Base-by-base conservation (phyloP, 2,888 invertebrate genomes). In the Cabera pusaria region DNA sequence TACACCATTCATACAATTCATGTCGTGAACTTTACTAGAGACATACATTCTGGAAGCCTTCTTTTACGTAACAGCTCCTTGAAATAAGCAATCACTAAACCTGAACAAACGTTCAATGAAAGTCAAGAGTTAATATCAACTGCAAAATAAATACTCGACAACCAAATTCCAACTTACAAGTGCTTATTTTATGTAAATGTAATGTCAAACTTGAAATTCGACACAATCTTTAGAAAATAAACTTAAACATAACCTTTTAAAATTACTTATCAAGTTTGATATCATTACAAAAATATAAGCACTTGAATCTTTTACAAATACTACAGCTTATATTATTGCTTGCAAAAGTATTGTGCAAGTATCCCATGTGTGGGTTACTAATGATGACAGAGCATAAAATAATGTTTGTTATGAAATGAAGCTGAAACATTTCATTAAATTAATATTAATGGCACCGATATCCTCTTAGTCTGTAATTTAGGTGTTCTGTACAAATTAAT, bases 291-390 rank as follows among this genome's bases (percentile, higher is more conserved):
- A 31, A 31, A 35, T 9, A 35, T 26, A 41, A 42, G 27, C 41
- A 36, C 35, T 42, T 22, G 29, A 32, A 31, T 8, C 17, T 35
- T 41, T 31, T 33, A 33, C 20, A 29, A 14, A 23, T 23, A 25
- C 20, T 23, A 18, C 11, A 21, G 17, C 10, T 11, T 7, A 11
- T n/a, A n/a, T n/a, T n/a, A n/a, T n/a, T n/a, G 19, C 12, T 42
- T 36, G 35, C 35, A 31, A 22, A 19, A 35, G 11, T 4, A 26
- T 42, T 42, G 41, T 23, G 41, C 12, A 42, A 42, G 29, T 29
- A 5, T 14, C 19, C 11, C 4, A 19, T 26, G 26, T 34, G 7
- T 29, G 19, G 21, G 35, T 31, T 31, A 35, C 29, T 26, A 29
- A 36, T 22, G 19, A 42, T 42, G 41, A 42, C 22, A 22, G n/a